Conservation (phyloP, 2,113 vertebrate species). For the Syngnathus scovelli region DNA sequence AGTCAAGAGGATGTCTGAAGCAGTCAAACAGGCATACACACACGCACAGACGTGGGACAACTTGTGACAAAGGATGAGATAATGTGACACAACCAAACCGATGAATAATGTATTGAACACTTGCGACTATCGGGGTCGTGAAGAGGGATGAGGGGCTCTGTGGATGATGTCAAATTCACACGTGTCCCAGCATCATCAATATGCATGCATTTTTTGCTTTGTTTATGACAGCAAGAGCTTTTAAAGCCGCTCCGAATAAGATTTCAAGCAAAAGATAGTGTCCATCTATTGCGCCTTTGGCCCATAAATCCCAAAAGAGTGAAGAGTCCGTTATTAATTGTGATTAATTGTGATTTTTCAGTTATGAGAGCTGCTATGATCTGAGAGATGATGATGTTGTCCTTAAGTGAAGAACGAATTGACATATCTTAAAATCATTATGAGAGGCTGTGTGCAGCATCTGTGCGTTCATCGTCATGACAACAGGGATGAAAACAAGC, state of each 20-base stretch:
- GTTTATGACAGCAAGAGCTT: not conserved
- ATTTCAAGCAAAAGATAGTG: not conserved
- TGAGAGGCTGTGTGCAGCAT: not conserved
- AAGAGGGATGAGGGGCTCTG: conserved; percentile 4
- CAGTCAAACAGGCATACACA: conserved; percentile 4
- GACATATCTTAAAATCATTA: not conserved
- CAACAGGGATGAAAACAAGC: conserved; percentile 66
- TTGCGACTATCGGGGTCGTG: not conserved
- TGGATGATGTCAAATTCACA: conserved; percentile 8
- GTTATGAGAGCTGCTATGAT: not conserved
- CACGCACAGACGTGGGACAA: not conserved
- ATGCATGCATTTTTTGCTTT: not conserved
- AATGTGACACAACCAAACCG: conserved; percentile 10
- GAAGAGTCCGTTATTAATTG: no score
- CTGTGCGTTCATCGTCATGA: conserved; percentile 62
- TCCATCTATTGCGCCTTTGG: not conserved
- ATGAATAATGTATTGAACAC: conserved; percentile 15
- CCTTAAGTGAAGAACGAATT: not conserved
- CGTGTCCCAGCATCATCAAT: not conserved
- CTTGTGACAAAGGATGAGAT: not conserved
- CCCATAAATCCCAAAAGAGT: not conserved
- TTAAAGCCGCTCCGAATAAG: not conserved
- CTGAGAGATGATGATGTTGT: not conserved
- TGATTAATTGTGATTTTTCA: not conserved
- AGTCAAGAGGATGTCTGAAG: conserved; percentile 31